These are phyloP conservation scores for Idaea straminata DNA, from an alignment of 2,888 invertebrate species.

Conservation along the genomic window DNA sequence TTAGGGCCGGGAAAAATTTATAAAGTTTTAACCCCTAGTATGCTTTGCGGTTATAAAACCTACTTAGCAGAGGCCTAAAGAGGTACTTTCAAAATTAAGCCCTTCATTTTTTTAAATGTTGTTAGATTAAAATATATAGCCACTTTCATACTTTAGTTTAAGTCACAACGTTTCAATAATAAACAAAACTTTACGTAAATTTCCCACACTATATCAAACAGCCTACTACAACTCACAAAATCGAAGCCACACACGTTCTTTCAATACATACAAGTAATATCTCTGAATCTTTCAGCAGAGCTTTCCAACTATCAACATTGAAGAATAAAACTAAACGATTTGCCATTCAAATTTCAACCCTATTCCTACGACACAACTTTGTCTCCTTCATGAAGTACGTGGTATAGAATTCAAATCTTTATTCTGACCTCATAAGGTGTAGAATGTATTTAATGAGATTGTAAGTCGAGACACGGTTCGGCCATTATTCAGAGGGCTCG, in stretches of 20 bases:
- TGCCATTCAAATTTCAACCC: neutral
- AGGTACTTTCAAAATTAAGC: no score
- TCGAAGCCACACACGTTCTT: neutral
- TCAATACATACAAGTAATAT: neutral
- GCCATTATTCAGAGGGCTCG: slow-evolving; percentile 22
- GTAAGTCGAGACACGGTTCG: slow-evolving; percentile 17
- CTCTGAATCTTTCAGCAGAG: neutral
- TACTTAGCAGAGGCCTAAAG: no score
- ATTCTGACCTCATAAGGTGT: neutral
- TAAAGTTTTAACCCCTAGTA: no score
- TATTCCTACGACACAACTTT: neutral
- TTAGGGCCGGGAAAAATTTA: no score
- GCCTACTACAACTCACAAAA: neutral
- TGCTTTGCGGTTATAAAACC: no score
- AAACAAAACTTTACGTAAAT: neutral
- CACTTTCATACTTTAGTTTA: no score
- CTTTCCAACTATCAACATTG: neutral
- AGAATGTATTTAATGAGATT: neutral
- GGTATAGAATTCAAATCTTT: neutral
- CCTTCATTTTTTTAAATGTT: no score
- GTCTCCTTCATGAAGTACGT: neutral
- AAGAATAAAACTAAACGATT: neutral
- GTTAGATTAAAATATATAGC: no score
- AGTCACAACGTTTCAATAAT: neutral
- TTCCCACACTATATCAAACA: neutral